Evolutionary conservation across 2,113 vertebrate genomes (phyloP).

Genomic region (Neolamprologus caudopunctatus): DNA sequence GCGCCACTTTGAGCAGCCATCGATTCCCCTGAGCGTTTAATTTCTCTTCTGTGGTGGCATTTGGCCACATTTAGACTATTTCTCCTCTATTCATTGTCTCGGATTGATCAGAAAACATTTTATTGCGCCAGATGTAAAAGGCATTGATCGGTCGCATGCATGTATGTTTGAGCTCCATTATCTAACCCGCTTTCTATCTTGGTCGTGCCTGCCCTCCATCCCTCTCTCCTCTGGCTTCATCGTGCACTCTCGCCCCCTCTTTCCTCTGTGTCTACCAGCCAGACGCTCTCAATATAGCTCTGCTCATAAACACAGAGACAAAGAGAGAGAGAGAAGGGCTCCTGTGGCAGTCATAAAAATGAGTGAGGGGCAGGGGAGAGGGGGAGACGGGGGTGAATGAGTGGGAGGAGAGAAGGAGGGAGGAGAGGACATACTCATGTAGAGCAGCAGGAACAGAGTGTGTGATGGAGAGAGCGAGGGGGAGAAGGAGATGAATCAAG

Average conservation of each 20-base stretch:
- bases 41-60: neutral
- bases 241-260: constrained; percentile 55
- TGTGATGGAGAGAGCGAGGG: constrained; percentile 4
- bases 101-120: neutral
- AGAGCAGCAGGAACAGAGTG: constrained; percentile 3
- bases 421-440: constrained; percentile 32
- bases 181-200: neutral
- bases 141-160: neutral
- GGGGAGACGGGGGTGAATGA: constrained; percentile 56
- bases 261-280: constrained; percentile 79
- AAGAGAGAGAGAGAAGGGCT: constrained; percentile 47
- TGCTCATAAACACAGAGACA: constrained; percentile 79
- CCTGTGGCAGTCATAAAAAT: constrained; percentile 64
- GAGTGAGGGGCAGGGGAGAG: constrained; percentile 51
- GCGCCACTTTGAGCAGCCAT: neutral
- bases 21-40: neutral
- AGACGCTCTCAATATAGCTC: constrained; percentile 86
- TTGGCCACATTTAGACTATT: neutral
- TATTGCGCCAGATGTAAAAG: neutral
- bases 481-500: constrained; percentile 22
- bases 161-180: neutral
- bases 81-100: neutral
- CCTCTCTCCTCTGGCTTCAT: constrained; percentile 33
- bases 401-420: constrained; percentile 47
- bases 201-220: neutral